Conservation (phyloP, 1,140 invertebrate species). For the Colletes gigas region DNA sequence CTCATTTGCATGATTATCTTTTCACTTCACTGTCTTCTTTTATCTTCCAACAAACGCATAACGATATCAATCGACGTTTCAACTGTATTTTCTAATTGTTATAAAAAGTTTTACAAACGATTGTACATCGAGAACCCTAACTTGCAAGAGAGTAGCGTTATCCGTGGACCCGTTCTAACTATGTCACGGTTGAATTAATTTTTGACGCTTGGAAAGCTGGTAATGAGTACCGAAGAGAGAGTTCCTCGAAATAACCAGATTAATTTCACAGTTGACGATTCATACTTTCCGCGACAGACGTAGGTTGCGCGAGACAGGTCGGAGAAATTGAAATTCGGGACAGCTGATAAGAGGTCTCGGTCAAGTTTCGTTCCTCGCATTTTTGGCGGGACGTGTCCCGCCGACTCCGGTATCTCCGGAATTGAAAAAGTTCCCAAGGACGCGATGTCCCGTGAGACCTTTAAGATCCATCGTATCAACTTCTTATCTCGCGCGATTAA, state of each 20-base stretch:
- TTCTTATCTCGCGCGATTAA: constrained; percentile 55
- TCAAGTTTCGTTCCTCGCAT: constrained; percentile 18
- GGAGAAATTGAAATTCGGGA: constrained; percentile 14
- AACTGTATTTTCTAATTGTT: too few relatives aligned
- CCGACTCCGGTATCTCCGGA: constrained; percentile 26
- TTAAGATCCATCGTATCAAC: constrained; percentile 45
- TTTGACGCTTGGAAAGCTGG: neutral
- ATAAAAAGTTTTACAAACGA: too few relatives aligned
- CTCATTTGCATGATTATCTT: too few relatives aligned
- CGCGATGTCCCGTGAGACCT: constrained; percentile 15
- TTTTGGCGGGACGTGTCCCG: neutral
- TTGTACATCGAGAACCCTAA: too few relatives aligned
- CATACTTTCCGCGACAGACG: neutral
- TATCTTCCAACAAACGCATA: too few relatives aligned
- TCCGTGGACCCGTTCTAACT: too few relatives aligned
- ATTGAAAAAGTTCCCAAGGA: constrained; percentile 47
- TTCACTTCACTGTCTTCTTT: too few relatives aligned
- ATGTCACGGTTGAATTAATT: neutral
- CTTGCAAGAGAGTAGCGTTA: too few relatives aligned
- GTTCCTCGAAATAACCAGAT: neutral
- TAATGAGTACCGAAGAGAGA: neutral
- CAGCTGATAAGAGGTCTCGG: constrained; percentile 23
- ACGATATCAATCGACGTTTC: too few relatives aligned
- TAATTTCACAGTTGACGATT: neutral
- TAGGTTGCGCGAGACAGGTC: neutral